Base-by-base conservation (phyloP, 2,888 invertebrate species). In the Tribolium freemani region DNA sequence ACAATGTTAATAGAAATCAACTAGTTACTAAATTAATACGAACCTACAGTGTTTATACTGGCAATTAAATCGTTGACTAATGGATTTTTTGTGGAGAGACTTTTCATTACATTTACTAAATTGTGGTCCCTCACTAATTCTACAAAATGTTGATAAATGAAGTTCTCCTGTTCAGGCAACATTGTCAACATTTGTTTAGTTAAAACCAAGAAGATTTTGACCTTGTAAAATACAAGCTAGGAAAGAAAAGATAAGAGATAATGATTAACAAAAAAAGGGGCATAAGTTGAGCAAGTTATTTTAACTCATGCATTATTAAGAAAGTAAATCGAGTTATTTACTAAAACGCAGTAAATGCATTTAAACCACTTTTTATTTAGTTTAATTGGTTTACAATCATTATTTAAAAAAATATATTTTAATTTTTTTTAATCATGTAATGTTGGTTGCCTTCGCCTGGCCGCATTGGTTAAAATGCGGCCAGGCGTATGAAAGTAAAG, bases 91-190 rank as follows among this genome's bases (percentile, higher is more conserved):
- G 8, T 8, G 5, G 63, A 63, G 31, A 63, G 48, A 8, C n/a
- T 31, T 38, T 38, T 63, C 63, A 63, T 63, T 30, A 63, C 26
- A n/a, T 30, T 3, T 21, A 51, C 31, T 63, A 63, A 63, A 38
- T 63, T 38, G 30, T 50, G 50, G 31, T 50, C 48, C 8, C 26
- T 21, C 20, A 51, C 63, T 16, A 63, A 10, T 16, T 63, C 31
- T 1, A 26, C 31, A 11, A 51, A 63, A 26, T 63, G 11, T 30
- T 63, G 48, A 31, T 63, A 63, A 51, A 63, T 16, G 31, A 51
- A 51, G 16, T 31, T 11, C 16, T 63, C 51, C 16, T 63, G 51
- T 63, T 51, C 63, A n/a, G 50, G 11, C 20, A 63, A 63, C 63
- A 63, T 63, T 48, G 13, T 58, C 26, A 26, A 26, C 26, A 26